These are phyloP conservation scores for Eugnorisma glareosa DNA, from an alignment of 2,888 invertebrate species.

Conservation along the genomic window DNA sequence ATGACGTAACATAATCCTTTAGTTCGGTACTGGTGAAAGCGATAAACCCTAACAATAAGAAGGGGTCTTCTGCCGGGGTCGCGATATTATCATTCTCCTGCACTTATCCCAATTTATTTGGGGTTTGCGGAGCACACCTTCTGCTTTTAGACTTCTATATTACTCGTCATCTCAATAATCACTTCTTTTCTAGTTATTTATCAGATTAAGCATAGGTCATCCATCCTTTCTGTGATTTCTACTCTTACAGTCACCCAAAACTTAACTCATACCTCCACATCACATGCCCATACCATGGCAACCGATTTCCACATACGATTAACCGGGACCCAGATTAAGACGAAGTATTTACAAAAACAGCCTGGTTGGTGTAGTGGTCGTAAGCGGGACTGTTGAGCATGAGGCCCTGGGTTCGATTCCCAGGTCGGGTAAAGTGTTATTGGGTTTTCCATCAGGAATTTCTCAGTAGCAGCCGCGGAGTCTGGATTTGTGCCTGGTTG, in stretches of 20 bases:
- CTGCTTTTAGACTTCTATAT: neutral
- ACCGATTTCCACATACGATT: neutral
- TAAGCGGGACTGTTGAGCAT: too few relatives aligned
- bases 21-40: neutral
- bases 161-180: neutral
- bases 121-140: neutral
- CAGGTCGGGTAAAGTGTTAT: too few relatives aligned
- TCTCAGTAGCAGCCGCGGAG: too few relatives aligned
- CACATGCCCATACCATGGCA: neutral
- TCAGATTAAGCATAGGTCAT: neutral
- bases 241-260: neutral
- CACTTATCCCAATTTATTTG: neutral
- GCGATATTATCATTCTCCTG: neutral
- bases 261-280: neutral
- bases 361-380: too few relatives aligned
- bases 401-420: too few relatives aligned
- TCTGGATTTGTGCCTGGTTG: too few relatives aligned
- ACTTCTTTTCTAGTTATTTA: neutral
- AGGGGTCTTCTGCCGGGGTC: neutral
- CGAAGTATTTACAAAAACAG: too few relatives aligned
- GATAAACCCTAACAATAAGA: neutral
- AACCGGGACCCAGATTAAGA: neutral
- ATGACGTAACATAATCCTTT: neutral
- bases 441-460: too few relatives aligned
- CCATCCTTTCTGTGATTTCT: neutral